A percentile compares a stretch with the other conserved stretches of the same genome.
phyloP scores from a whole-genome alignment of 2,888 invertebrate genomes.

The Cataglyphis altisquamis region DNA sequence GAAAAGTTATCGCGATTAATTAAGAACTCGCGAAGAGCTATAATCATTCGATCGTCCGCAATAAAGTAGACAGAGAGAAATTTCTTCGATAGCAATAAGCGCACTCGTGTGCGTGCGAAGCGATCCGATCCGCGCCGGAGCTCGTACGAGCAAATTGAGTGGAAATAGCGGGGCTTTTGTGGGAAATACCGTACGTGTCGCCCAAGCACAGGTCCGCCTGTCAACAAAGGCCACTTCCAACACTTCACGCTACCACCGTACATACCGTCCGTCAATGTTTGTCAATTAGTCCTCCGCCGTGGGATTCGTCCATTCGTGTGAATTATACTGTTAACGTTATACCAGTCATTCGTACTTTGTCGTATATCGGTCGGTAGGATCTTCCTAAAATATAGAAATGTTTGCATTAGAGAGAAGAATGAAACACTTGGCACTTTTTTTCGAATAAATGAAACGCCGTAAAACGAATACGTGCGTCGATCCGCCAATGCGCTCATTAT shows the following conservation, averaged over 20 bases:
- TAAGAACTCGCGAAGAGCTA: conserved; percentile 33
- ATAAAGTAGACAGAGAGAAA: conserved; percentile 45
- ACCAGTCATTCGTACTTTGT: conserved; percentile 2
- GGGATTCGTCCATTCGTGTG: conserved; percentile 69
- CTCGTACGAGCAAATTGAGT: conserved; percentile 77
- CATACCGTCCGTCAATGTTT: conserved; percentile 82
- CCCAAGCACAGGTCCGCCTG: conserved; percentile 76
- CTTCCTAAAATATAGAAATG: neutral
- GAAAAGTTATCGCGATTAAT: conserved; percentile 29
- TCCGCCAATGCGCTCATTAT: conserved; percentile 75
- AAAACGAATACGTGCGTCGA: conserved; percentile 58
- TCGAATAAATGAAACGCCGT: conserved; percentile 41
- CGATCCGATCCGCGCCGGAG: conserved; percentile 11
- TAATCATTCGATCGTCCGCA: conserved; percentile 40
- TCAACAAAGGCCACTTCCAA: conserved; percentile 81
- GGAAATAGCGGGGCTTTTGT: conserved; percentile 79
- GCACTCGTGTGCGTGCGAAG: neutral
- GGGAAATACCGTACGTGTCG: conserved; percentile 73
- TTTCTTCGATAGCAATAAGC: conserved; percentile 16
- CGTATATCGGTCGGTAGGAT: conserved; percentile 14
- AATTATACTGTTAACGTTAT: conserved; percentile 35
- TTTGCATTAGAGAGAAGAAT: conserved; percentile 7
- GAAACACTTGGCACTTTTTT: neutral
- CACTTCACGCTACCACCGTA: conserved; percentile 66
- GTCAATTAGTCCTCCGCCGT: conserved; percentile 80